phyloP scores from a whole-genome alignment of 2,888 invertebrate genomes.

The Phyllotreta cruciferae region DNA sequence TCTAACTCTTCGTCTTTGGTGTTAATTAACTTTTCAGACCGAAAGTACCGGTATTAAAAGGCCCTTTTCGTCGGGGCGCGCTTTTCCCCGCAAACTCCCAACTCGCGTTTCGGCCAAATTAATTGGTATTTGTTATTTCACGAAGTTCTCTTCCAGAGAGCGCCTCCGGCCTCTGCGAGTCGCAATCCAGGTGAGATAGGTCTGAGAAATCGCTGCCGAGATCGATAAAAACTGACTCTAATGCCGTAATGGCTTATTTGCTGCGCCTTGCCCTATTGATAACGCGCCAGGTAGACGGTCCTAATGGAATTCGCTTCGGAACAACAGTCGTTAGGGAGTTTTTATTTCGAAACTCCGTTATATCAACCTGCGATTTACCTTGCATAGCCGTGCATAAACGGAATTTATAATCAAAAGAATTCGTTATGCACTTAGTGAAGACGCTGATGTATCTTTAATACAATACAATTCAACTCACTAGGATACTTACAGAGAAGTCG shows the following conservation, averaged over 20 bases:
- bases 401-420: no score
- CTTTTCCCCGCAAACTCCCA: no score
- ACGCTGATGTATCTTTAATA: no score
- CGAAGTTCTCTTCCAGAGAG: slow-evolving; percentile 10
- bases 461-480: no score
- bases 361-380: no score
- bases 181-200: slow-evolving; percentile 14
- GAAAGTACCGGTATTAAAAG: no score
- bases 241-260: slow-evolving; percentile 17
- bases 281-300: neutral
- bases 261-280: slow-evolving; percentile 7
- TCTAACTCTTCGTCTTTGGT: no score
- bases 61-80: no score
- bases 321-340: slow-evolving; percentile 10
- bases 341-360: neutral
- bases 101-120: slow-evolving; percentile 6
- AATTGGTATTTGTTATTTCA: slow-evolving; percentile 19
- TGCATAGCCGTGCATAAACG: no score
- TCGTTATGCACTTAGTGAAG: no score
- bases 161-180: slow-evolving; percentile 2
- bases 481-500: no score
- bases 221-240: slow-evolving; percentile 8
- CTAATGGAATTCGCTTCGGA: slow-evolving; percentile 1
- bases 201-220: slow-evolving; percentile 15
- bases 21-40: no score